phyloP scores from a whole-genome alignment of 2,113 vertebrate species.

The Strigops habroptila region DNA sequence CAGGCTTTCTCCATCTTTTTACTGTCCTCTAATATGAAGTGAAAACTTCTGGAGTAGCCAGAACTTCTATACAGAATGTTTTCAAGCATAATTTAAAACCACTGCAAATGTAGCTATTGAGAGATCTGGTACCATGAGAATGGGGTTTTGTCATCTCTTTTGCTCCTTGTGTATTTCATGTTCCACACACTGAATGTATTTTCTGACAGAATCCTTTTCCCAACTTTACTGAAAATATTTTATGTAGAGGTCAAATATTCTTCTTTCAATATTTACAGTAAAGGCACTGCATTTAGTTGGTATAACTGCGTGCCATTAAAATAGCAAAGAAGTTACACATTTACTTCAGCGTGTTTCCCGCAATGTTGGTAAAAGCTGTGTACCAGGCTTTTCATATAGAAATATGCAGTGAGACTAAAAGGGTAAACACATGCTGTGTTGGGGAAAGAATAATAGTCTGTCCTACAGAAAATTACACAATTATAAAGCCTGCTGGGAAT shows the following conservation, averaged over 20 bases:
- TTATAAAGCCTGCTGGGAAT: background rate
- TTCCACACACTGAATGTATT: background rate
- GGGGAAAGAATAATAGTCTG: background rate
- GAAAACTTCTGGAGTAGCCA: background rate
- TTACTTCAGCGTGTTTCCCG: background rate
- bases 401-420: background rate
- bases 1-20: background rate
- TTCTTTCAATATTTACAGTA: background rate
- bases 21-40: background rate
- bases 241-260: background rate
- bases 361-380: background rate
- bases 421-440: background rate
- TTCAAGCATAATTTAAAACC: background rate
- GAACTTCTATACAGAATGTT: background rate
- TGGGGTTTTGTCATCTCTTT: background rate
- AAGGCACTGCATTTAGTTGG: background rate
- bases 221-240: background rate
- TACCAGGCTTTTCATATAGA: background rate
- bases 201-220: background rate
- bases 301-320: background rate
- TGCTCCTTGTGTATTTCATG: background rate
- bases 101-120: background rate
- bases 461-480: background rate
- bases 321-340: background rate
- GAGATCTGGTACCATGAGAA: background rate